Evolutionary conservation across 2,797 vertebrate species (phyloP), one percentile per base, ranked within the genome.

Genomic region (Alcedo atthis): DNA sequence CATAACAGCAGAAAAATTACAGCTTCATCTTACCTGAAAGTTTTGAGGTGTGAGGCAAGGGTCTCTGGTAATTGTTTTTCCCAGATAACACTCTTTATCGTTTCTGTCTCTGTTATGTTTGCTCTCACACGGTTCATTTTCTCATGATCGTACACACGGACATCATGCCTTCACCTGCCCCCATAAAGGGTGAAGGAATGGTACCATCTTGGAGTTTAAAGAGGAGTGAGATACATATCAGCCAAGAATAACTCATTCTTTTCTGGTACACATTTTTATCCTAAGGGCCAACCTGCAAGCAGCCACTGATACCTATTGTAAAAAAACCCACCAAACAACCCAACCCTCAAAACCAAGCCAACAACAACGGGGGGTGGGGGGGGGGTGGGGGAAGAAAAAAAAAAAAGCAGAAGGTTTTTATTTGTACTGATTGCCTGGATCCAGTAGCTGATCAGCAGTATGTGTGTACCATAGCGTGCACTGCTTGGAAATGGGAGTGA

Each of bases 1-100:
- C 0, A 0, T 12, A 30, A 30, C 7, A 43, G 48, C 26, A 66
- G 64, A 53, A 57, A 67, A 85, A 40, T 32, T 45, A 21, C 2
- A 48, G 73, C 17, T 46, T 46, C 3, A 4, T 49, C 59, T 69
- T 66, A 85, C 61, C 71, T 80, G 40, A 19, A 33, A 53, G 48
- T 33, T 57, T 15, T 24, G 59, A 81, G 67, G 25, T 32, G 20
- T 35, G 24, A 54, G 25, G 7, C 10, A 40, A 59, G 26, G 21
- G 25, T 32, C 28, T 37, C 26, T 46, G 45, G 20, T 17, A 1
- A 0, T 28, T 54, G 9, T 19, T 26, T 42, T 9, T n/a, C 15
- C 33, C 42, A 33, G 22, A 4, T 5, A 10, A 30, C 0, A 3
- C 12, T 58, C 54, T 20, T 10, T 53, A 26, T 53, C 19, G 6